Evolutionary conservation across 2,113 vertebrate species (phyloP).

Genomic region (Neotragus moschatus): DNA sequence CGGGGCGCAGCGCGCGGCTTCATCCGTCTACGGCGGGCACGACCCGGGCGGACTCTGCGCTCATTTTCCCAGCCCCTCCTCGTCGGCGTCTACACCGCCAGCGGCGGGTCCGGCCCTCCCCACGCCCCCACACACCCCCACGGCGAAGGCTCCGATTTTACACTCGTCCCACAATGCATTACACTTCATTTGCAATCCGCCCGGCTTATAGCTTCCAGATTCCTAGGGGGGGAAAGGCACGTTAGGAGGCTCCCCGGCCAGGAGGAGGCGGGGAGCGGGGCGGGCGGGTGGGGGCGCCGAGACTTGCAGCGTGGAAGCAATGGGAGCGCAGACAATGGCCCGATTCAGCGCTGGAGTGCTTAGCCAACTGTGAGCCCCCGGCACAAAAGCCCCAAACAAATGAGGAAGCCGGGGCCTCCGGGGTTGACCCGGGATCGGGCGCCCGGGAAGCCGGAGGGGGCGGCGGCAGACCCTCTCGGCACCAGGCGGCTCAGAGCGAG

Average conservation of each 20-base stretch:
- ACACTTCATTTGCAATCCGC: constrained; percentile 93
- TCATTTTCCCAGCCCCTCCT: constrained; percentile 77
- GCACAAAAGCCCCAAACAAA: constrained; percentile 88
- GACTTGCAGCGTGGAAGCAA: constrained; percentile 85
- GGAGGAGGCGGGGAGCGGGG: constrained; percentile 73
- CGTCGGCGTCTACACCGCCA: constrained; percentile 76
- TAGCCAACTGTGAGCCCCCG: constrained; percentile 77
- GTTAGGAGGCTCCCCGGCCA: constrained; percentile 84
- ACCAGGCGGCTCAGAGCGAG: constrained; percentile 79
- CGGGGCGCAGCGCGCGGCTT: constrained; percentile 63
- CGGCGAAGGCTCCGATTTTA: constrained; percentile 82
- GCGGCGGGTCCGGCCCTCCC: constrained; percentile 78
- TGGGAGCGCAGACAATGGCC: constrained; percentile 88
- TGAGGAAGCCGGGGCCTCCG: constrained; percentile 68
- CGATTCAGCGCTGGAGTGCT: constrained; percentile 88
- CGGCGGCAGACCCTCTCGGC: constrained; percentile 74
- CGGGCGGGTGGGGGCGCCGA: constrained; percentile 76
- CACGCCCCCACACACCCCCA: constrained; percentile 67
- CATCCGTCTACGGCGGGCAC: constrained; percentile 75
- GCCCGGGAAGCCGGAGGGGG: constrained; percentile 69
- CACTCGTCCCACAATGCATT: constrained; percentile 93
- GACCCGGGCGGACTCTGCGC: constrained; percentile 75
- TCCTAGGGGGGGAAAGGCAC: constrained; percentile 88
- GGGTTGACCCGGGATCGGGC: constrained; percentile 64
- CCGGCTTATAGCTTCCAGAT: constrained; percentile 93